Evolutionary conservation across 2,797 vertebrate species (phyloP).

Genomic region (Pogonophryne albipinna): DNA sequence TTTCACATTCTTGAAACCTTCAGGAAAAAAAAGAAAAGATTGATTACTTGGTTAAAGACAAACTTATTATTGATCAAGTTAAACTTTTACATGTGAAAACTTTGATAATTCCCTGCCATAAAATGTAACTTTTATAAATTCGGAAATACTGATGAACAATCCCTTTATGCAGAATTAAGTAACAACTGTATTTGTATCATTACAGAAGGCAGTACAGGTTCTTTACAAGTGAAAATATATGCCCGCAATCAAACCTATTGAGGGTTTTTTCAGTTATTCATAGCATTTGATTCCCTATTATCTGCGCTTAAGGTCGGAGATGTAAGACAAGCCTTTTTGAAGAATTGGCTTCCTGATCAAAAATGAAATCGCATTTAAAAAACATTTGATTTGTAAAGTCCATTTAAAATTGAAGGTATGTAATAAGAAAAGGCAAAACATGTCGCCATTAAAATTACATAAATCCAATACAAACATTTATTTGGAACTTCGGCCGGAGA

Average conservation of each 20-base stretch:
- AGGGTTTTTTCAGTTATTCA: not conserved
- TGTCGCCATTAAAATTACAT: not conserved
- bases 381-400: not conserved
- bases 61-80: not conserved
- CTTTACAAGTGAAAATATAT: not conserved
- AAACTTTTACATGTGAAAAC: not conserved
- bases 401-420: not conserved
- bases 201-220: not conserved
- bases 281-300: conserved; percentile 6
- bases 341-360: conserved; percentile 12
- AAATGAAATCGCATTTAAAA: conserved; percentile 5
- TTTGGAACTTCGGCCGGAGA: too few relatives aligned
- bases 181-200: not conserved
- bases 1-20: conserved; percentile 76
- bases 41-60: conserved; percentile 24
- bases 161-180: not conserved
- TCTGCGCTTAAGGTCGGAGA: not conserved
- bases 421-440: conserved; percentile 1
- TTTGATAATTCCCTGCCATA: not conserved
- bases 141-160: not conserved
- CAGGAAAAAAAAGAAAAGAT: conserved; percentile 36
- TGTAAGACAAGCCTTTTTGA: not conserved
- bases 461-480: not conserved
- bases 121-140: not conserved
- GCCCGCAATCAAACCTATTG: not conserved